Evolutionary conservation across 2,113 vertebrate genomes (phyloP).

Genomic region (Peromyscus polionotus): DNA sequence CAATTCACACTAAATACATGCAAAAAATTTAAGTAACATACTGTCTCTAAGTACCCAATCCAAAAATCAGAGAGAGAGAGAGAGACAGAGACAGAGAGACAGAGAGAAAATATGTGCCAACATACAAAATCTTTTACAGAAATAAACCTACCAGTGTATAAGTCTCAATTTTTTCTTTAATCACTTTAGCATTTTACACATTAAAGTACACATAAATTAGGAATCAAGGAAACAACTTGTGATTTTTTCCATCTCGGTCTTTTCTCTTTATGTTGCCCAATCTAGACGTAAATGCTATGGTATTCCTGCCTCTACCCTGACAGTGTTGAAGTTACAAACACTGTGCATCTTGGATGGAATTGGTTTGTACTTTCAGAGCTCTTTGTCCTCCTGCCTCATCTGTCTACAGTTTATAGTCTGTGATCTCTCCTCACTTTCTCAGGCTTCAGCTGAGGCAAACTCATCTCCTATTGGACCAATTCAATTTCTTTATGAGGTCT

Average conservation of each 20-base stretch:
- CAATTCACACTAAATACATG: not conserved
- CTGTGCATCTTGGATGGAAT: not conserved
- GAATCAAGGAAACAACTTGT: not conserved
- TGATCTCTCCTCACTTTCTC: not conserved
- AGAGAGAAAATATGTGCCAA: not conserved
- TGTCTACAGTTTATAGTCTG: not conserved
- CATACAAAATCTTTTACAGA: not conserved
- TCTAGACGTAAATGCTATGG: fast-evolving
- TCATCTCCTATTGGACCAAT: not conserved
- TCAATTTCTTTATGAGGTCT: not conserved
- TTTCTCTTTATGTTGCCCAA: not conserved
- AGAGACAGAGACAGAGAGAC: not conserved
- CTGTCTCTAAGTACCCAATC: not conserved
- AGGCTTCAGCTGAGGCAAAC: not conserved
- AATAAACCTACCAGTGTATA: not conserved
- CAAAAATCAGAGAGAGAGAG: not conserved
- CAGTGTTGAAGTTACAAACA: no score
- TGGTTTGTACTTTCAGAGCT: not conserved
- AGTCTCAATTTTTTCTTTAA: not conserved
- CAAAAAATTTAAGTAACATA: not conserved
- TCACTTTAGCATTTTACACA: not conserved
- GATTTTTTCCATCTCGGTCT: not conserved
- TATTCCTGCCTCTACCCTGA: no score
- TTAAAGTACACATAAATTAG: conserved; percentile 1
- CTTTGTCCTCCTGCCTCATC: not conserved